Percentiles rank a stretch among this genome's conserved stretches.
These are phyloP conservation scores for Drosophila pseudoobscura DNA, from an alignment of 1,140 invertebrate species.

Conservation along the genomic window DNA sequence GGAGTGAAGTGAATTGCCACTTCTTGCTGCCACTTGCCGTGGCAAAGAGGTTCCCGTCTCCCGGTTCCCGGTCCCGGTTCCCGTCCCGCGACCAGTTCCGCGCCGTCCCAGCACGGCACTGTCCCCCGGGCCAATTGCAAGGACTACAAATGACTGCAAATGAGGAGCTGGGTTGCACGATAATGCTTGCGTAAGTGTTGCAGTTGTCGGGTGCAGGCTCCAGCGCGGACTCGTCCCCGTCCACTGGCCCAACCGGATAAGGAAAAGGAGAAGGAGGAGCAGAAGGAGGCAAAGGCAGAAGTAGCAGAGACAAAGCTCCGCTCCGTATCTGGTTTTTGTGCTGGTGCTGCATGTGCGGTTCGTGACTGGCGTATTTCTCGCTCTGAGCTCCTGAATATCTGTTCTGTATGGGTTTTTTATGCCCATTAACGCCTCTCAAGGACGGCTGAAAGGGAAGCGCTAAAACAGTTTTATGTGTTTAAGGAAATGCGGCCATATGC, in stretches of 20 bases:
- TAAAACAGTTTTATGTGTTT: slow-evolving; percentile 69
- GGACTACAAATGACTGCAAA: slow-evolving; percentile 60
- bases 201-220: background rate
- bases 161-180: slow-evolving; percentile 54
- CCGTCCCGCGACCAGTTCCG: slow-evolving; percentile 3
- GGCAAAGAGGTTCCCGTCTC: slow-evolving; percentile 1
- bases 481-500: slow-evolving; percentile 61
- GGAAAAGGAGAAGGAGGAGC: no score
- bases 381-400: slow-evolving; percentile 40
- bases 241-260: no score
- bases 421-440: slow-evolving; percentile 61
- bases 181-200: slow-evolving; percentile 60
- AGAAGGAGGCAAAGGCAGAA: background rate
- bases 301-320: slow-evolving; percentile 19
- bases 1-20: slow-evolving; percentile 55
- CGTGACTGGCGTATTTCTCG: slow-evolving; percentile 59
- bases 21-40: slow-evolving; percentile 48
- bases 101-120: background rate
- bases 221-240: no score
- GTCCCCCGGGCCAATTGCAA: slow-evolving; percentile 20
- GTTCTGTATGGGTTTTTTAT: slow-evolving; percentile 41
- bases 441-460: slow-evolving; percentile 60
- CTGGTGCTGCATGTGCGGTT: slow-evolving; percentile 42
- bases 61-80: background rate
- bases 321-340: slow-evolving; percentile 55